phyloP scores from a whole-genome alignment of 2,888 invertebrate species.

The Arge pagana region DNA sequence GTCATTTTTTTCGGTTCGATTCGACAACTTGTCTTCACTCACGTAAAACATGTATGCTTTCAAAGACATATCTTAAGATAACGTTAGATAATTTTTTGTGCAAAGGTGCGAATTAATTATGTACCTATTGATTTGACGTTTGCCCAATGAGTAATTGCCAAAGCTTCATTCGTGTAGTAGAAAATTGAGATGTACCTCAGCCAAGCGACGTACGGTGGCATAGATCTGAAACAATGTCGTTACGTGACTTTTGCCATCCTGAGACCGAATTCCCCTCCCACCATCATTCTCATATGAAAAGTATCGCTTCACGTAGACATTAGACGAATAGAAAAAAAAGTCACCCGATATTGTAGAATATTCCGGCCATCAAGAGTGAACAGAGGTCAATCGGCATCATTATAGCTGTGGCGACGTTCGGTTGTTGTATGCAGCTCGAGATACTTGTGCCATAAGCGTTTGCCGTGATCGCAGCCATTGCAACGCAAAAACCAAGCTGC shows the following conservation, averaged over 20 bases:
- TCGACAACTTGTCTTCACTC: too few species aligned
- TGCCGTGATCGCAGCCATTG: slow-evolving; percentile 29
- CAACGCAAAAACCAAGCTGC: slow-evolving; percentile 28
- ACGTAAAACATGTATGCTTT: too few species aligned
- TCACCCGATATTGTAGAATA: slow-evolving; percentile 52
- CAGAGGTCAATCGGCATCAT: slow-evolving; percentile 62
- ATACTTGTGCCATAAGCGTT: slow-evolving; percentile 59
- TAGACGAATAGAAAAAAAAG: too few species aligned
- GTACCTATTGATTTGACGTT: slow-evolving; percentile 60
- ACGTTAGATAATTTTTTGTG: too few species aligned
- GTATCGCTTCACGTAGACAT: too few species aligned
- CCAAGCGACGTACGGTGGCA: slow-evolving; percentile 58
- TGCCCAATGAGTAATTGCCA: slow-evolving; percentile 63
- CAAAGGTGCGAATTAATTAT: too few species aligned
- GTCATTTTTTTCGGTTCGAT: too few species aligned
- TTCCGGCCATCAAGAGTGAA: slow-evolving; percentile 60
- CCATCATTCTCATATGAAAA: too few species aligned
- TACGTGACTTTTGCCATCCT: too few species aligned
- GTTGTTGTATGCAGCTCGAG: slow-evolving; percentile 59
- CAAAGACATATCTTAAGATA: too few species aligned
- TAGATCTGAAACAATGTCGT: slow-evolving; percentile 46
- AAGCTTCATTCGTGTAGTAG: slow-evolving; percentile 61
- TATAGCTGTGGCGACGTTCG: slow-evolving; percentile 58
- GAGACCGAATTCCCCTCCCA: too few species aligned
- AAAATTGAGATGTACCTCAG: slow-evolving; percentile 62